Evolutionary conservation across 2,113 vertebrate genomes (phyloP), one percentile per base, ranked within the genome.

Genomic region (Eublepharis macularius): DNA sequence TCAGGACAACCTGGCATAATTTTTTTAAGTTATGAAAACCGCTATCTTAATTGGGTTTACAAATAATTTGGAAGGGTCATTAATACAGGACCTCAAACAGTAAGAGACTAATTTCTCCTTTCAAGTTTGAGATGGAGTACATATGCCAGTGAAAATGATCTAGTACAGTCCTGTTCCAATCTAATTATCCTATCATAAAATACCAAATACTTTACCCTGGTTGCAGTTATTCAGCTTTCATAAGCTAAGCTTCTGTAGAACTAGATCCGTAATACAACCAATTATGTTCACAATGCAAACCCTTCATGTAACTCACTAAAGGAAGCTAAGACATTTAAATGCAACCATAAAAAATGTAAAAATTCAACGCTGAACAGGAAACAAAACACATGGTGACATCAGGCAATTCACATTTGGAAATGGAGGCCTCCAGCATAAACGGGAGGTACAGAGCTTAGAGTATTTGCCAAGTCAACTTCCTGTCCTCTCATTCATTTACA

Each of bases 381-480:
- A 79, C 19, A 69, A 43, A 54, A 73, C 32, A 6, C 47, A 76
- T 45, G 39, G 77, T 76, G 75, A n/a, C n/a, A 21, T 76, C 1
- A 76, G 1, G 13, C 73, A 69, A 63, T 83, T 78, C 4, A 0
- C 26, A 87, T 72, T 90, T 91, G 83, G 86, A 93, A 91, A 93
- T 92, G 87, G 91, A 93, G 86, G 91, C 76, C 80, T 0, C 76
- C 89, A 89, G 91, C 84, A 92, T 81, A 85, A 82, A 83, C 86
- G 86, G 91, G 92, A 83, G 2, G 87, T 77, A 74, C 86, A 75
- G 91, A 81, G 10, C 32, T 85, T 76, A n/a, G 47, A 80, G 51
- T 81, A 85, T 66, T 91, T 94, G 94, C 90, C 92, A 94, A 94
- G 90, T 93, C 91, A 86, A 93, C 90, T 95, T 95, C 95, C 95